These are phyloP conservation scores for Choristoneura rosaceana DNA, from an alignment of 2,888 invertebrate genomes.

Conservation along the genomic window DNA sequence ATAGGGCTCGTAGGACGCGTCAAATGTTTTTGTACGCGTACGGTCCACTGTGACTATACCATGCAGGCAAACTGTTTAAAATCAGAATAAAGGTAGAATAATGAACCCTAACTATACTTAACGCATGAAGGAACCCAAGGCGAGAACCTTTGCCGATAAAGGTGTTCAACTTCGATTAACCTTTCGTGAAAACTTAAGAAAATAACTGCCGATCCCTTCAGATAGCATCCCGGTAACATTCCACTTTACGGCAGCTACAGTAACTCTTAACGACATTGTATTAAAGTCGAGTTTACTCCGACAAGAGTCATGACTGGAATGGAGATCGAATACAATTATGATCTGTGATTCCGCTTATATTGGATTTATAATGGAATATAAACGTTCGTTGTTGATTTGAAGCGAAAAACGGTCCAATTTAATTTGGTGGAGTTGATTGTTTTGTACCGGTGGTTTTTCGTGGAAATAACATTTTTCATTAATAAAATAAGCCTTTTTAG, in stretches of 20 bases:
- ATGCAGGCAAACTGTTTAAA: too few species aligned
- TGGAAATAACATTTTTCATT: conserved; percentile 8
- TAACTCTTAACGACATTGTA: not conserved
- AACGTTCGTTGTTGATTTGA: conserved; percentile 35
- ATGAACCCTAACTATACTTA: not conserved
- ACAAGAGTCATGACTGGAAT: not conserved
- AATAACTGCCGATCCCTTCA: conserved; percentile 2
- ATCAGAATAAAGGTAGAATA: not conserved
- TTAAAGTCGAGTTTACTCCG: not conserved
- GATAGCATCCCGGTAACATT: not conserved
- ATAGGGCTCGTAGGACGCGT: too few species aligned
- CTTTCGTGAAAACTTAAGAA: conserved; percentile 16
- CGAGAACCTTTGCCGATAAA: conserved; percentile 8
- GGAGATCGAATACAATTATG: conserved; percentile 37
- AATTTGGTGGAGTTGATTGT: conserved; percentile 34
- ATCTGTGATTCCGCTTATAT: conserved; percentile 39
- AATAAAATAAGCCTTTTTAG: conserved; percentile 6
- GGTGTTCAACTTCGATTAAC: conserved; percentile 10
- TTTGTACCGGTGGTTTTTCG: conserved; percentile 15
- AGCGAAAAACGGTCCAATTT: conserved; percentile 25
- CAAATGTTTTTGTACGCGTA: too few species aligned
- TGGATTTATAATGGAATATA: conserved; percentile 40
- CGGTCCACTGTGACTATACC: too few species aligned
- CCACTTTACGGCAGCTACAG: not conserved
- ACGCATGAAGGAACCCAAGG: not conserved